phyloP scores from a whole-genome alignment of 2,888 invertebrate genomes.

The Muschampia plurimacula region DNA sequence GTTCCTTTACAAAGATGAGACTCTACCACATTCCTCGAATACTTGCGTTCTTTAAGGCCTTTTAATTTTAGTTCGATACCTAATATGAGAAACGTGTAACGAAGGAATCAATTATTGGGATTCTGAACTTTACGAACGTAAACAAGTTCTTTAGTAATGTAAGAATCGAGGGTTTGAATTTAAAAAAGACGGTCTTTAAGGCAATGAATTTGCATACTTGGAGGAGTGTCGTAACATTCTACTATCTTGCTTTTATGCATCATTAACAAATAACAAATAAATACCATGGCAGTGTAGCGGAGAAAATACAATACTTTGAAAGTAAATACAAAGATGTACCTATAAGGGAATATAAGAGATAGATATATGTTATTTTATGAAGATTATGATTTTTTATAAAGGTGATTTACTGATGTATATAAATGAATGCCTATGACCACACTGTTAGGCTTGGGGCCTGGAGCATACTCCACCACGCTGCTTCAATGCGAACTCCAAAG shows the following conservation, averaged over 20 bases:
- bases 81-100: background rate
- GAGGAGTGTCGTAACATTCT: background rate
- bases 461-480: too few species aligned
- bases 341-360: too few species aligned
- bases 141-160: background rate
- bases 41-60: background rate
- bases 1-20: constrained; percentile 51
- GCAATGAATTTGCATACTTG: constrained; percentile 8
- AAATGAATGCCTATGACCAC: too few species aligned
- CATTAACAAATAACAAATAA: constrained; percentile 1
- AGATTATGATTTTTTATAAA: too few species aligned
- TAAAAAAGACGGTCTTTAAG: background rate
- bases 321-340: too few species aligned
- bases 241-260: constrained; percentile 5
- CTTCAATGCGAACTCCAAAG: too few species aligned
- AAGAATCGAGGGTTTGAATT: background rate
- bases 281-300: background rate
- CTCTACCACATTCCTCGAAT: constrained; percentile 69
- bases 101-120: background rate
- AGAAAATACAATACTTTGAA: background rate
- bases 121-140: background rate
- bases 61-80: constrained; percentile 1
- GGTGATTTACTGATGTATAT: too few species aligned
- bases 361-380: too few species aligned
- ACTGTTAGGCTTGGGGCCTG: too few species aligned